Evolutionary conservation across 2,113 vertebrate species (phyloP).

Genomic region (Hippopotamus amphibius): DNA sequence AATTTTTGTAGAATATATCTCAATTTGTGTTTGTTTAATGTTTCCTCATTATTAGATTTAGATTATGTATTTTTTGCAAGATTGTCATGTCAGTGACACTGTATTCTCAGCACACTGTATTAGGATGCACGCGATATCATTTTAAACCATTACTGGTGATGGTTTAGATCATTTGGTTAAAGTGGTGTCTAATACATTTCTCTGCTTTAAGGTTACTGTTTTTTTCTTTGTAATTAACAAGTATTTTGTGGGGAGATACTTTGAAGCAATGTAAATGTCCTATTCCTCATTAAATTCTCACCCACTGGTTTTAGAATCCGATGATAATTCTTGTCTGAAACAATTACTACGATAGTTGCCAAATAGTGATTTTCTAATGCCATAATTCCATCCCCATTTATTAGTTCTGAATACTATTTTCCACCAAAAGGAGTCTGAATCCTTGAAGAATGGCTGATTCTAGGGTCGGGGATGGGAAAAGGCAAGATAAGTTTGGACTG

Average conservation of each 20-base stretch:
- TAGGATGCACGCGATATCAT: not conserved
- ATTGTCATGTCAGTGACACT: not conserved
- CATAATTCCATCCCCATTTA: not conserved
- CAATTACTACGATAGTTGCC: not conserved
- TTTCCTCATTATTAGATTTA: not conserved
- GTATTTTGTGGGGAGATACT: not conserved
- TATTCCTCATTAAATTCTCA: not conserved
- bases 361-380: not conserved
- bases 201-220: not conserved
- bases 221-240: constrained; percentile 1
- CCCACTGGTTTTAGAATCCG: not conserved
- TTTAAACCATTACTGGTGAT: not conserved
- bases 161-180: not conserved
- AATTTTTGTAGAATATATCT: not conserved
- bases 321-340: not conserved
- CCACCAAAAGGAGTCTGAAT: not conserved
- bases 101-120: not conserved
- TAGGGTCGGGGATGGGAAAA: not conserved
- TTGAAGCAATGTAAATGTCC: not conserved
- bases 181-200: not conserved
- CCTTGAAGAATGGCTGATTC: not conserved
- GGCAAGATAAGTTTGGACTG: not conserved
- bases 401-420: not conserved
- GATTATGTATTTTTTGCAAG: not conserved
- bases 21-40: not conserved